Percentiles rank a stretch among this genome's conserved stretches.
Evolutionary conservation across 2,888 invertebrate species (phyloP).

Genomic region (Gari tellinella): DNA sequence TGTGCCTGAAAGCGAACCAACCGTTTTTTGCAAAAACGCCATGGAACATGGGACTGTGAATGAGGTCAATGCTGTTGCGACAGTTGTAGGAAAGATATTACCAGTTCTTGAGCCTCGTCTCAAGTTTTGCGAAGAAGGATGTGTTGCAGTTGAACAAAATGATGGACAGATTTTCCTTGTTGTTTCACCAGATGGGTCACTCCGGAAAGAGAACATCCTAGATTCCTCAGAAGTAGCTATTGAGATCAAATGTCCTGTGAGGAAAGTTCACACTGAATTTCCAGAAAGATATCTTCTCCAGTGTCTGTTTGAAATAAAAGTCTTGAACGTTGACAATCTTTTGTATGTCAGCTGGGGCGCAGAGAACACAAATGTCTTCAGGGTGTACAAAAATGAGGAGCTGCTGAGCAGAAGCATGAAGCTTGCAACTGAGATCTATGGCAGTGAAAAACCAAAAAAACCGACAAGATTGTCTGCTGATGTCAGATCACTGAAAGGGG

Average conservation of each 20-base stretch:
- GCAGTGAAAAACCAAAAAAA: neutral
- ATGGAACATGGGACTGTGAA: slow-evolving; percentile 41
- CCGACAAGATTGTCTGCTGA: slow-evolving; percentile 7
- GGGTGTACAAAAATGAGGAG: neutral
- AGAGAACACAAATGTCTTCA: neutral
- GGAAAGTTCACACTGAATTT: slow-evolving; percentile 1
- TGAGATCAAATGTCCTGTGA: neutral
- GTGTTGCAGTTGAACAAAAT: slow-evolving; percentile 3
- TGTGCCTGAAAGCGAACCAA: slow-evolving; percentile 6
- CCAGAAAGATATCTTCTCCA: neutral
- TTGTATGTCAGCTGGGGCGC: slow-evolving; percentile 1
- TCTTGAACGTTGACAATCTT: slow-evolving; percentile 1
- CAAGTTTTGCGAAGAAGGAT: slow-evolving; percentile 41
- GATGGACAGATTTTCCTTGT: slow-evolving; percentile 28
- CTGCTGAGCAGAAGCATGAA: slow-evolving; percentile 1
- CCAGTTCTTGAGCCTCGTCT: slow-evolving; percentile 33
- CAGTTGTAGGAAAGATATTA: slow-evolving; percentile 38
- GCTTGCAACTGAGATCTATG: neutral
- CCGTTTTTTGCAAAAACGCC: neutral
- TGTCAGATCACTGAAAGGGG: neutral
- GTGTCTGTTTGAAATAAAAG: slow-evolving; percentile 1
- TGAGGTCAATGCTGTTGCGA: slow-evolving; percentile 46
- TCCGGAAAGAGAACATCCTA: slow-evolving; percentile 10
- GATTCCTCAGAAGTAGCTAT: slow-evolving; percentile 17
- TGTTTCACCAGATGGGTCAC: slow-evolving; percentile 50